phyloP scores from a whole-genome alignment of 2,113 vertebrate genomes.

The Leucoraja erinaceus region DNA sequence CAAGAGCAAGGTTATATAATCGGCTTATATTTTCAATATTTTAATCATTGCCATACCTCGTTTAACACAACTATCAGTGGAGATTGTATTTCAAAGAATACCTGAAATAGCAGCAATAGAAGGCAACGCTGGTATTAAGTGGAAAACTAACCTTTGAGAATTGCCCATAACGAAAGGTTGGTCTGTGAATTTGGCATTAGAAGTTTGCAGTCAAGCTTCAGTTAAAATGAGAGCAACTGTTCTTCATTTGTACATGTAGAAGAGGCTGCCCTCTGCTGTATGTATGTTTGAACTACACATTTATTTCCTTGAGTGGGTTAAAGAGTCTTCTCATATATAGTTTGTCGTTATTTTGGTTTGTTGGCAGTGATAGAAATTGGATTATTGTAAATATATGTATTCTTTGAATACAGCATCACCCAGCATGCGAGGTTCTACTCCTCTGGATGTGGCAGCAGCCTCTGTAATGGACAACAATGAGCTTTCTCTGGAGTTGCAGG shows the following conservation, averaged over 20 bases:
- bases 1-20: not conserved
- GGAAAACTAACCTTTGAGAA: not conserved
- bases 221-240: too few relatives aligned
- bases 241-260: slow-evolving; percentile 14
- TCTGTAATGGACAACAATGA: slow-evolving; percentile 99
- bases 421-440: slow-evolving; percentile 93
- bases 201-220: too few relatives aligned
- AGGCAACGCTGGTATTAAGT: not conserved
- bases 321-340: too few relatives aligned
- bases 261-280: slow-evolving; percentile 55
- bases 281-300: not conserved
- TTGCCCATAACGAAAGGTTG: not conserved
- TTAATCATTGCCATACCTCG: not conserved
- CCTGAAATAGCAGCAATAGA: not conserved
- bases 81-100: not conserved
- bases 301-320: not conserved
- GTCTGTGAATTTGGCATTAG: not conserved
- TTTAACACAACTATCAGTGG: not conserved
- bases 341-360: not conserved
- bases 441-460: slow-evolving; percentile 89
- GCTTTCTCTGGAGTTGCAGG: slow-evolving; percentile 83
- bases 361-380: not conserved
- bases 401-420: slow-evolving; percentile 70
- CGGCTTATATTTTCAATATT: not conserved
- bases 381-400: not conserved